Conservation (phyloP, 2,888 invertebrate genomes). For the Calliopum simillimum region DNA sequence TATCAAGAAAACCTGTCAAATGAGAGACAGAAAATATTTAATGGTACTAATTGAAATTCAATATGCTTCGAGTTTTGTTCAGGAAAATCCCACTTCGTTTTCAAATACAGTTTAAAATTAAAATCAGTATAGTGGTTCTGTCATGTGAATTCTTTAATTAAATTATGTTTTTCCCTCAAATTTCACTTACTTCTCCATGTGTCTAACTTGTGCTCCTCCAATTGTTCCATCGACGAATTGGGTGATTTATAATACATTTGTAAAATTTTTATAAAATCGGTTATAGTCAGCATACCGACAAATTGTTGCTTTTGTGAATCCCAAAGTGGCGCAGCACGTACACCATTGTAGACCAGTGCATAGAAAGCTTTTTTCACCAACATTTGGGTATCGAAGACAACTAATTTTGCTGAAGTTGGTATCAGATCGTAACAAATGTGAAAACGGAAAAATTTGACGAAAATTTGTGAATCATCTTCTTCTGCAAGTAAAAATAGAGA, state of each 20-base stretch:
- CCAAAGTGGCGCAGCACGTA: slow-evolving; percentile 98
- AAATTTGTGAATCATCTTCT: slow-evolving; percentile 97
- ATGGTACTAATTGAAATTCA: no score
- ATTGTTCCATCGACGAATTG: slow-evolving; percentile 91
- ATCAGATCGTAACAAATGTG: slow-evolving; percentile 99
- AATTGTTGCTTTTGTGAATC: slow-evolving; percentile 92
- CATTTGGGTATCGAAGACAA: slow-evolving; percentile 98
- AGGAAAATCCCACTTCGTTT: no score
- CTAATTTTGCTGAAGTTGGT: slow-evolving; percentile 98
- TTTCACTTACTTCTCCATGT: slow-evolving; percentile 88
- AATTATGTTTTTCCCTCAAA: neutral
- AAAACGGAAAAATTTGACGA: slow-evolving; percentile 99
- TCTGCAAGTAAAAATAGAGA: slow-evolving; percentile 72
- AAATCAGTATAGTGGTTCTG: no score
- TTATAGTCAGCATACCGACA: slow-evolving; percentile 99
- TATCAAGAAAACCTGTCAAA: no score
- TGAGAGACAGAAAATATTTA: no score
- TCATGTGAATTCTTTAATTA: neutral
- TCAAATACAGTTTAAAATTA: no score
- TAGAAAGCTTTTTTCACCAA: slow-evolving; percentile 99
- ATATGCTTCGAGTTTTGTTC: no score
- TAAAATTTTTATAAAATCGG: slow-evolving; percentile 98
- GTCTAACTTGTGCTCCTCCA: slow-evolving; percentile 96
- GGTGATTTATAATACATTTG: slow-evolving; percentile 98
- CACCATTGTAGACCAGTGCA: slow-evolving; percentile 98